Evolutionary conservation across 2,797 vertebrate species (phyloP).

Genomic region (Takifugu rubripes): DNA sequence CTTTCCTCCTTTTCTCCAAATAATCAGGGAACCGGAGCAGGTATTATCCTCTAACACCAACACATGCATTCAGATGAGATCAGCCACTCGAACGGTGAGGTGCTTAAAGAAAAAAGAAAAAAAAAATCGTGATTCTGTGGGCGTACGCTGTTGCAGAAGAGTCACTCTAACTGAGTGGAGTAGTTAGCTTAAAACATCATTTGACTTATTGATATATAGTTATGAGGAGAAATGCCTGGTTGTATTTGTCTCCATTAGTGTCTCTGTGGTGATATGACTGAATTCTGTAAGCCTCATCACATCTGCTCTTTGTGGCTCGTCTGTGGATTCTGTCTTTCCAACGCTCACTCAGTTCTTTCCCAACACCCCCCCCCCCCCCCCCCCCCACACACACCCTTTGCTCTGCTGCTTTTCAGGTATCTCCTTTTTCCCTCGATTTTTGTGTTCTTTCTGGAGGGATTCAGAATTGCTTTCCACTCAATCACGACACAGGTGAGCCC

Average conservation of each 20-base stretch:
- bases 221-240: constrained; percentile 35
- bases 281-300: constrained; percentile 27
- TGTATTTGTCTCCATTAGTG: constrained; percentile 40
- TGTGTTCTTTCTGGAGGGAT: neutral
- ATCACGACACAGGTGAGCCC: too few species aligned
- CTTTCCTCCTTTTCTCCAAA: too few species aligned
- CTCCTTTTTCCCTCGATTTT: neutral
- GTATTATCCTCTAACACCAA: too few species aligned
- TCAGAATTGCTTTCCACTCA: neutral
- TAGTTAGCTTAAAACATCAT: constrained; percentile 30
- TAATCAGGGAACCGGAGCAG: too few species aligned
- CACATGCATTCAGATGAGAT: too few species aligned
- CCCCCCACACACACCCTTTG: too few species aligned
- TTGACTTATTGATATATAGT: constrained; percentile 46
- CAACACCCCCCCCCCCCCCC: constrained; percentile 16
- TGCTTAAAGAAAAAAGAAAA: too few species aligned
- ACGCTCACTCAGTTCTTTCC: constrained; percentile 4
- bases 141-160: constrained; percentile 3
- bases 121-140: too few species aligned
- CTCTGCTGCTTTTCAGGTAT: neutral
- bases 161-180: constrained; percentile 23
- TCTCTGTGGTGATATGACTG: constrained; percentile 28
- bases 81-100: too few species aligned
- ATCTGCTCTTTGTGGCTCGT: neutral
- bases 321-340: constrained; percentile 16